Base-by-base conservation (phyloP, 2,888 invertebrate species). In the Ferrisia virgata region DNA sequence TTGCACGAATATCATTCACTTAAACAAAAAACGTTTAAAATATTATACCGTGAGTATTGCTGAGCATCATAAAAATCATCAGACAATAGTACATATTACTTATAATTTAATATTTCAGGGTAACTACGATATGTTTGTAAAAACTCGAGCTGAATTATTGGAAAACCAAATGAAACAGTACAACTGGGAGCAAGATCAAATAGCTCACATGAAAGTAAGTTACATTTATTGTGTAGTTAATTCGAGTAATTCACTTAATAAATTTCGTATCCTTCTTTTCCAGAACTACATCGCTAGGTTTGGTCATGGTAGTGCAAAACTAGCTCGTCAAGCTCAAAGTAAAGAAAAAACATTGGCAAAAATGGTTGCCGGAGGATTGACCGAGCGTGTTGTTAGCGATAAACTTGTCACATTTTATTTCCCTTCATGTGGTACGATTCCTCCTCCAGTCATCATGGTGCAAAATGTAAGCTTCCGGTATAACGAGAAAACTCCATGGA, bases 181-280 rank as follows among this genome's bases (percentile, higher is more conserved):
- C 90, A 97, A 98, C 88, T 99, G 99, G 99, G 99, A 99, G 89
- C 99, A 99, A 89, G 97, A 98, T 89, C 99, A 99, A 90, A 99
- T 99, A 86, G 92, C 96, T 85, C 97, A 99, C 88, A 99, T 99
- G 99, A 99, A 99, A 92, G 95, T 94, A 81, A 3, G 25, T 53
- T 0, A 81, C 33, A 15, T 8, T 40, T 2, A n/a, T n/a, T n/a
- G n/a, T n/a, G n/a, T n/a, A n/a, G n/a, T n/a, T n/a, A n/a, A n/a
- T n/a, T n/a, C n/a, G n/a, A n/a, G n/a, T n/a, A n/a, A n/a, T n/a
- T n/a, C n/a, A n/a, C n/a, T n/a, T n/a, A n/a, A n/a, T n/a, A n/a
- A n/a, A n/a, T n/a, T n/a, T n/a, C n/a, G n/a, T n/a, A n/a, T n/a
- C n/a, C n/a, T n/a, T n/a, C n/a, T n/a, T 72, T 88, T 88, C 85